Base-by-base conservation (phyloP, 64 coral and sea anemone genomes). In the Porites lutea region DNA sequence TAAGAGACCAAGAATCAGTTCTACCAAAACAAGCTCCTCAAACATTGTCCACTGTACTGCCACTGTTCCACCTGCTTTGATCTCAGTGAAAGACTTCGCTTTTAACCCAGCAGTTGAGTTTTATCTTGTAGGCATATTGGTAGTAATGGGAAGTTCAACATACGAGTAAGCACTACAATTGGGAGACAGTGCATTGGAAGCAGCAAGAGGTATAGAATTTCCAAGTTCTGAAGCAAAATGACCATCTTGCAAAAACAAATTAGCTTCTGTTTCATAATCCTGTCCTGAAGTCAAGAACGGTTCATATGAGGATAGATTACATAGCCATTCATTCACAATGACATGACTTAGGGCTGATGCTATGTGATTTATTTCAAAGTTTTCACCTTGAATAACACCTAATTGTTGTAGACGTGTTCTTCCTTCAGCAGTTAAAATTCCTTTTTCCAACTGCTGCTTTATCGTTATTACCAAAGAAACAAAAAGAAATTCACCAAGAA, bases 221-320 rank as follows among this genome's bases (percentile, higher is more conserved):
- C 91, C 91, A 68, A 93, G 74, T 71, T 93, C 82, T 50, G 72
- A 67, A 48, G 59, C 92, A 88, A 93, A 93, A 18, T 79, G 47
- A 48, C 88, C 74, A 89, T 79, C 88, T 6, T 44, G 37, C 4
- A 54, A 59, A 71, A 93, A 88, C 19, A 6, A 2, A 18, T 70
- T 60, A 4, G 52, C 92, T 59, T 93, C 84, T 59, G 13, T n/a
- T 70, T 61, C 48, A 47, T 73, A 73, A 45, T 71, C 65, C 22
- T 68, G 69, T 19, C 49, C 79, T 65, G 81, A 52, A 50, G 57
- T 48, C 43, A 92, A 23, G 50, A 92, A 92, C 10, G 81, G 80
- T 48, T 77, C 54, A 77, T 92, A 92, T 46, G 50, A 50, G 47
- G 67, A 59, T 48, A 71, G n/a, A 87, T 87, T 87, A 66, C 72